These are phyloP conservation scores for Silurus aristotelis DNA, from an alignment of 2,797 vertebrate species.

Conservation along the genomic window DNA sequence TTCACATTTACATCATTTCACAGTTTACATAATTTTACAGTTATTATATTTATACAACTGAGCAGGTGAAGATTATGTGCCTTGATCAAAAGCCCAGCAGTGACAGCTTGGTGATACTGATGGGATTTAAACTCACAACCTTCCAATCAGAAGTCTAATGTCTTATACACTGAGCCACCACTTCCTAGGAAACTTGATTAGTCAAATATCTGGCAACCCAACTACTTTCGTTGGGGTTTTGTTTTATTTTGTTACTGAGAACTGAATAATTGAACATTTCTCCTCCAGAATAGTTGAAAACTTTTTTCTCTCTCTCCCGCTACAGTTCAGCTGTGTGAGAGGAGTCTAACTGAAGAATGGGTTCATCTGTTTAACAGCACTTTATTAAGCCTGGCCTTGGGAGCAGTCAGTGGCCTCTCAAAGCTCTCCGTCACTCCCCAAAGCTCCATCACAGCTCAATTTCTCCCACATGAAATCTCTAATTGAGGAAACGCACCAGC, in stretches of 20 bases:
- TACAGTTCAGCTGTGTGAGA: conserved; percentile 38
- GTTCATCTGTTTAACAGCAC: conserved; percentile 54
- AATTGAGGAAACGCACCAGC: conserved; percentile 6
- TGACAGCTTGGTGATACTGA: too few species aligned
- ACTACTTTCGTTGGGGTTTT: too few species aligned
- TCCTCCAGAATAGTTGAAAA: neutral
- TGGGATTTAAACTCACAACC: too few species aligned
- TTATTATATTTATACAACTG: too few species aligned
- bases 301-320: neutral
- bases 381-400: conserved; percentile 56
- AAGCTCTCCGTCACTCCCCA: conserved; percentile 36
- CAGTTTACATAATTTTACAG: too few species aligned
- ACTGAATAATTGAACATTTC: neutral
- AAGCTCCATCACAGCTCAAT: conserved; percentile 38
- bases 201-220: too few species aligned
- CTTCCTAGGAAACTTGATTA: too few species aligned
- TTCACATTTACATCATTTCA: too few species aligned
- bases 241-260: neutral
- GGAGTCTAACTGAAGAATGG: conserved; percentile 55
- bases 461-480: conserved; percentile 30
- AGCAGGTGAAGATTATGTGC: too few species aligned
- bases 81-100: too few species aligned
- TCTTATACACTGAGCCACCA: too few species aligned
- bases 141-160: too few species aligned
- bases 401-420: conserved; percentile 40